phyloP scores from a whole-genome alignment of 2,888 invertebrate species.

The Arctia plantaginis region DNA sequence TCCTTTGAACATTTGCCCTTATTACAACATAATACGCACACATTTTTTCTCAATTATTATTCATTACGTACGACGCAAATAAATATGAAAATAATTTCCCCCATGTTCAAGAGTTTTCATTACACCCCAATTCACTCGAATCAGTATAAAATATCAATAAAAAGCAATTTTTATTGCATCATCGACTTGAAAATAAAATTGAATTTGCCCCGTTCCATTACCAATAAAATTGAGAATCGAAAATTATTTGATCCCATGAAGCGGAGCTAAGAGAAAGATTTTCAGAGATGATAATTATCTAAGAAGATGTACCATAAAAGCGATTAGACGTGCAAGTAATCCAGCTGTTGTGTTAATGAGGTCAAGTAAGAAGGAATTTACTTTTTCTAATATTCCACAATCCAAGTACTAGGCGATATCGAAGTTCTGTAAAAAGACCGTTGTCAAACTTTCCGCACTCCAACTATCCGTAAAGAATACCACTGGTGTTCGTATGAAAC shows the following conservation, averaged over 20 bases:
- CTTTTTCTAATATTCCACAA: too few species aligned
- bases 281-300: slow-evolving; percentile 10
- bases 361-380: background rate
- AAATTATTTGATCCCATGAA: slow-evolving; percentile 25
- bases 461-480: too few species aligned
- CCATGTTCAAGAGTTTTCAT: slow-evolving; percentile 3
- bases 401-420: too few species aligned
- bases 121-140: slow-evolving; percentile 5
- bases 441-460: too few species aligned
- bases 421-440: too few species aligned
- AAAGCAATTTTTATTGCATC: slow-evolving; percentile 21
- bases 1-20: background rate
- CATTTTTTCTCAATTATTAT: background rate
- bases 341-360: slow-evolving; percentile 4
- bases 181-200: slow-evolving; percentile 28
- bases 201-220: slow-evolving; percentile 26
- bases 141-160: slow-evolving; percentile 28
- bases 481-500: too few species aligned
- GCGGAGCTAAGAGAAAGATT: slow-evolving; percentile 24
- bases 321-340: slow-evolving; percentile 29
- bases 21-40: background rate
- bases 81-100: slow-evolving; percentile 4
- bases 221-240: slow-evolving; percentile 30
- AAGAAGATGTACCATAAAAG: slow-evolving; percentile 31
- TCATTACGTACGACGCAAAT: slow-evolving; percentile 2